These are phyloP conservation scores for Leptopilina drosophilae DNA, from an alignment of 2,888 invertebrate species.

Conservation along the genomic window DNA sequence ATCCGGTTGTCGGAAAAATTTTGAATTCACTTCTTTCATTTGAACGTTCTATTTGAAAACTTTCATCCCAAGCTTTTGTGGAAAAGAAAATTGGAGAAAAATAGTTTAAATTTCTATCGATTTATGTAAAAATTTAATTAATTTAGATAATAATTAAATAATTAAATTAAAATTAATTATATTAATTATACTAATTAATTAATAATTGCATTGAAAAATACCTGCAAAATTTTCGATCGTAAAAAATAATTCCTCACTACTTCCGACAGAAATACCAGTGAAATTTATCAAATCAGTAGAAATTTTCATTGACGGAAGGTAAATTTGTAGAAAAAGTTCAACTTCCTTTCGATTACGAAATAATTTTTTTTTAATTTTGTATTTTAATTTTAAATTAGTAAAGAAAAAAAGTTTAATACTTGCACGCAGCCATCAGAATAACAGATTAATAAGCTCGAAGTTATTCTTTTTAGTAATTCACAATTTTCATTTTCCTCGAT, in stretches of 20 bases:
- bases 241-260: conserved; percentile 1
- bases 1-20: conserved; percentile 1
- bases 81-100: background rate
- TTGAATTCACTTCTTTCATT: conserved; percentile 10
- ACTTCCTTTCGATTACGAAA: background rate
- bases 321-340: conserved; percentile 22
- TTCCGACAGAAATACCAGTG: background rate
- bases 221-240: conserved; percentile 23
- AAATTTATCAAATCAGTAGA: background rate
- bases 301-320: conserved; percentile 4
- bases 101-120: too few species aligned
- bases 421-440: conserved; percentile 9
- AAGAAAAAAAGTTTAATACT: background rate
- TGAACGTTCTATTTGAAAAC: conserved; percentile 21
- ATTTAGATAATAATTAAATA: too few species aligned
- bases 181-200: too few species aligned
- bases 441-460: background rate
- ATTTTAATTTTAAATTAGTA: background rate
- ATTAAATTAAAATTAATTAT: too few species aligned
- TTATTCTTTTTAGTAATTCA: background rate
- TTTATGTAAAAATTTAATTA: too few species aligned
- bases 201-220: conserved; percentile 19
- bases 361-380: too few species aligned
- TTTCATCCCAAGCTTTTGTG: conserved; percentile 15
- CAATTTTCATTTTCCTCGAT: background rate